phyloP scores from a whole-genome alignment of 2,113 vertebrate genomes.

The Pao palembangensis region DNA sequence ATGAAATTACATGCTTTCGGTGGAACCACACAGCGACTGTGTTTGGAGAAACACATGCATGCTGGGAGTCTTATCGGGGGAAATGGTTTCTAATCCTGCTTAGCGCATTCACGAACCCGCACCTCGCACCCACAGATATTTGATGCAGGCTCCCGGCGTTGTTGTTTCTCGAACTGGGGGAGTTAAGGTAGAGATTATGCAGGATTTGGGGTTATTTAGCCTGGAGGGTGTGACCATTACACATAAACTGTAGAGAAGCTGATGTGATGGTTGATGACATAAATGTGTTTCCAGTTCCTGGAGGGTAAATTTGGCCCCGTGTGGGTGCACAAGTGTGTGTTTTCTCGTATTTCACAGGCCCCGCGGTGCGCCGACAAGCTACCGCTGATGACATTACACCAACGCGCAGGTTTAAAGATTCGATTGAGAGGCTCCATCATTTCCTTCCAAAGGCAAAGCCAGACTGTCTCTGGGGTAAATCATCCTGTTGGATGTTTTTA shows the following conservation, averaged over 20 bases:
- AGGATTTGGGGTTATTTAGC: conserved; percentile 39
- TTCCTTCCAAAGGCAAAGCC: too few species aligned
- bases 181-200: conserved; percentile 53
- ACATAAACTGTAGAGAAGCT: conserved; percentile 10
- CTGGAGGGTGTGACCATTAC: conserved; percentile 12
- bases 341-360: conserved; percentile 43
- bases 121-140: conserved; percentile 51
- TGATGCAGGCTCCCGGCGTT: conserved; percentile 35
- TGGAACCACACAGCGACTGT: conserved; percentile 10
- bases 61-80: conserved; percentile 36
- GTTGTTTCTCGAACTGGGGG: conserved; percentile 36
- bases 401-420: too few species aligned
- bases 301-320: conserved; percentile 18
- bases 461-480: too few species aligned
- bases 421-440: too few species aligned
- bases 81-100: conserved; percentile 59
- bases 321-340: conserved; percentile 7
- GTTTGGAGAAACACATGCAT: conserved; percentile 3
- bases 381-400: conserved; percentile 5
- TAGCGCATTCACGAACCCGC: conserved; percentile 51
- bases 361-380: conserved; percentile 23
- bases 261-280: conserved; percentile 44
- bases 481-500: too few species aligned
- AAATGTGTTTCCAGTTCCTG: conserved; percentile 28
- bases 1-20: conserved; percentile 40